These are phyloP conservation scores for Aepyceros melampus DNA, from an alignment of 2,113 vertebrate genomes.

Conservation along the genomic window DNA sequence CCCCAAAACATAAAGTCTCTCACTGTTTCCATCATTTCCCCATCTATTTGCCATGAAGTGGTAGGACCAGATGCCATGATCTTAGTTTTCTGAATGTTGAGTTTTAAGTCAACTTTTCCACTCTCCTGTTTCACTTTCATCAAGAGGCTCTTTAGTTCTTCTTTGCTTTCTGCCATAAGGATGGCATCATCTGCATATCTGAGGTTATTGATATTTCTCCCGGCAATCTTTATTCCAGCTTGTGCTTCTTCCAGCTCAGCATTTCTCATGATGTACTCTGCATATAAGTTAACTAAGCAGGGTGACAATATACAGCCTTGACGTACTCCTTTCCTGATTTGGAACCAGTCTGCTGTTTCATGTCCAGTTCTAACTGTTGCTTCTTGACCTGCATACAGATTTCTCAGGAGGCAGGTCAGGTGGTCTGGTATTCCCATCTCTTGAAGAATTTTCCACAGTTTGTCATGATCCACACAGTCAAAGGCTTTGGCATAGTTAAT, in stretches of 20 bases:
- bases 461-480: background rate
- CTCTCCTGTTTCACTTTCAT: background rate
- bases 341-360: background rate
- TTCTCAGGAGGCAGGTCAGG: background rate
- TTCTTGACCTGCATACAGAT: background rate
- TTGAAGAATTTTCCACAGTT: background rate
- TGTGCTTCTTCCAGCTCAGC: background rate
- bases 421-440: background rate
- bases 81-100: background rate
- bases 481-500: background rate
- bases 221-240: background rate
- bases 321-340: accelerated
- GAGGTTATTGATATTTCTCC: background rate
- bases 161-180: background rate
- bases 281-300: background rate
- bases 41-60: background rate
- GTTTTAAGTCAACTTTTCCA: background rate
- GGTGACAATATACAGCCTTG: background rate
- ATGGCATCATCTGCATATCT: background rate
- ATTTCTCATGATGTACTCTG: background rate
- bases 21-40: background rate
- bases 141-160: background rate
- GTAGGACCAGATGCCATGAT: background rate
- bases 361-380: background rate
- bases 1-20: accelerated